phyloP scores from a whole-genome alignment of 1,140 invertebrate species.

The Hirudo medicinalis region DNA sequence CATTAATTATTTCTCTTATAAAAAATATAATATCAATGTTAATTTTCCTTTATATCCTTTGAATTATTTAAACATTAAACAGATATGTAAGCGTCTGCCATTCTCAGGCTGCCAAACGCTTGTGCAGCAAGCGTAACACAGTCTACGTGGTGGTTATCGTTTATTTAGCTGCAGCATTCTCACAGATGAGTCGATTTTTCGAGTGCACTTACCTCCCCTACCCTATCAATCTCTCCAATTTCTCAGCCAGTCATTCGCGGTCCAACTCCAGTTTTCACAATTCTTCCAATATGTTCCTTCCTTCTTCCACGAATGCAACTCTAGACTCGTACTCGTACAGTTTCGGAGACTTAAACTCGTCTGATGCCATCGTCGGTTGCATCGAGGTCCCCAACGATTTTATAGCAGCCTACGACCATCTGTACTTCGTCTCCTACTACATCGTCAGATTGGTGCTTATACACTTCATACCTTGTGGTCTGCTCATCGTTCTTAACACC shows the following conservation, averaged over 20 bases:
- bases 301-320: not conserved
- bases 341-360: not conserved
- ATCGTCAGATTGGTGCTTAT: constrained; percentile 64
- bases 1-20: too few relatives aligned
- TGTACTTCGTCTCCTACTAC: constrained; percentile 48
- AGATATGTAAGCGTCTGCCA: constrained; percentile 16
- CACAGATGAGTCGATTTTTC: constrained; percentile 9
- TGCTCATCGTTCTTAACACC: constrained; percentile 67
- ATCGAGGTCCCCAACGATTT: constrained; percentile 6
- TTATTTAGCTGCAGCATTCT: not conserved
- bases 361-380: constrained; percentile 6
- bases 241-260: not conserved
- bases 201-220: constrained; percentile 3
- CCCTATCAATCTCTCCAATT: not conserved
- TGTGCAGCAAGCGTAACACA: constrained; percentile 7
- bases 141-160: not conserved
- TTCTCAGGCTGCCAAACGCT: constrained; percentile 1
- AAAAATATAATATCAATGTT: too few relatives aligned
- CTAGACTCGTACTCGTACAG: not conserved
- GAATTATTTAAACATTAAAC: not conserved
- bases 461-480: constrained; percentile 66
- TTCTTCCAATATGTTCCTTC: not conserved
- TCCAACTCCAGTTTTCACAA: not conserved
- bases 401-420: constrained; percentile 40
- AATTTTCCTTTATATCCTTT: too few relatives aligned